Percentiles rank a stretch among this genome's conserved stretches.
phyloP scores from a whole-genome alignment of 2,797 vertebrate species.

The Ciconia nigra region DNA sequence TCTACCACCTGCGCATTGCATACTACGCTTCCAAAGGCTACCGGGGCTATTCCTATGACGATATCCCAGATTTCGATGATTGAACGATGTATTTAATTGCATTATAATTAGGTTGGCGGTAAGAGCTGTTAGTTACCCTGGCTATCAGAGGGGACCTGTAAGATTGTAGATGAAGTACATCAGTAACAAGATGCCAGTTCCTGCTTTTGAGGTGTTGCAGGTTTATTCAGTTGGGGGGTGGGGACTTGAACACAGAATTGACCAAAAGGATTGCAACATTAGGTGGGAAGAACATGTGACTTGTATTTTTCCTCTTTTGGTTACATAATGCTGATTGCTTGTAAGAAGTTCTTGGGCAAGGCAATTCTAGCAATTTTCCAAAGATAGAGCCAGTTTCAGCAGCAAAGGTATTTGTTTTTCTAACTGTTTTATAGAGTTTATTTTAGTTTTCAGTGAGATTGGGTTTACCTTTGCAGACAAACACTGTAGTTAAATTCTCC shows the following conservation, averaged over 20 bases:
- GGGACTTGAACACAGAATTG: accelerated
- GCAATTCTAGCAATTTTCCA: not conserved
- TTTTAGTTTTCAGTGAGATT: not conserved
- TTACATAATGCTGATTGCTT: not conserved
- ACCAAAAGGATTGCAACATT: not conserved
- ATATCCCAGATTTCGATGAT: conserved; percentile 97
- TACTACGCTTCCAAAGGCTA: conserved; percentile 95
- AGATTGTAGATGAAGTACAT: too few species aligned
- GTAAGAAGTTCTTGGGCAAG: not conserved
- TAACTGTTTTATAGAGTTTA: not conserved
- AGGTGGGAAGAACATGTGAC: not conserved
- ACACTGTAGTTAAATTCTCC: not conserved
- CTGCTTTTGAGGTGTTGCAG: not conserved
- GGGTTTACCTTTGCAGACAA: not conserved
- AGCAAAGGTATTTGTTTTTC: not conserved
- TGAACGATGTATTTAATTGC: conserved; percentile 47
- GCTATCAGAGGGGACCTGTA: not conserved
- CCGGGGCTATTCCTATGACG: conserved; percentile 94
- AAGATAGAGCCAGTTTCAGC: not conserved
- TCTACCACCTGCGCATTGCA: conserved; percentile 95
- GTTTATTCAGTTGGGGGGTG: not conserved
- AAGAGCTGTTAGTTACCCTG: not conserved
- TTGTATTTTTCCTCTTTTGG: not conserved
- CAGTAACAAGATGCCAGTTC: not conserved
- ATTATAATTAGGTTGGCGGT: not conserved